Evolutionary conservation across 1,140 invertebrate genomes (phyloP), one percentile per base, ranked within the genome.

Genomic region (Leguminivora glycinivorella): DNA sequence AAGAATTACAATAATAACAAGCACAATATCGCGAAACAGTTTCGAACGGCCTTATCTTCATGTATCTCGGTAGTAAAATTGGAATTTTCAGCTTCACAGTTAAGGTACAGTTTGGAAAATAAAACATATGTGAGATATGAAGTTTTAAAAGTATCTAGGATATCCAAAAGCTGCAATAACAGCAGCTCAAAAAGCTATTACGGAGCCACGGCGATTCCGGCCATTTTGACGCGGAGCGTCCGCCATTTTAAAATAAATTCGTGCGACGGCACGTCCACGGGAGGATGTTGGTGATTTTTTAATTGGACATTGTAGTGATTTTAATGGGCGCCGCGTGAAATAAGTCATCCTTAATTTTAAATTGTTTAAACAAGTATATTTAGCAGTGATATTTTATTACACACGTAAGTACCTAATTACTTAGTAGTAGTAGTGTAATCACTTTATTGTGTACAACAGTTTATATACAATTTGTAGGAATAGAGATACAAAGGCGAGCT

Each of bases 231-330:
- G 69, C 71, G 75, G 43, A 72, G 74, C 68, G 75, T 67, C 60
- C 69, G 58, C 66, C 47, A 71, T 71, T 74, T 72, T 71, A 70
- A 69, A 70, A 74, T 71, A 77, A 74, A 77, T 74, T 67, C 75
- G 72, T 25, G 26, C 25, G 14, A 63, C 14, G 56, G 58, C 26
- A 17, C 58, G 58, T 63, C 58, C 14, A 63, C 10, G 58, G 58
- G 17, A 26, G 58, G 47, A 10, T 9, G 17, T 52, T 19, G 47
- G 19, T 52, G 19, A 52, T 52, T 52, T 52, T 52, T 52, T 52
- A 52, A 52, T 52, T 52, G 47, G 47, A 52, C 47, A 52, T 52
- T 52, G 47, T 29, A 17, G 25, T 34, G n/a, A 63, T 63, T 63
- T 63, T 63, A 63, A 63, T 63, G n/a, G 58, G 6, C 3, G 9